Evolutionary conservation across 2,888 invertebrate species (phyloP).

Genomic region (Hirtodrosophila duncani): DNA sequence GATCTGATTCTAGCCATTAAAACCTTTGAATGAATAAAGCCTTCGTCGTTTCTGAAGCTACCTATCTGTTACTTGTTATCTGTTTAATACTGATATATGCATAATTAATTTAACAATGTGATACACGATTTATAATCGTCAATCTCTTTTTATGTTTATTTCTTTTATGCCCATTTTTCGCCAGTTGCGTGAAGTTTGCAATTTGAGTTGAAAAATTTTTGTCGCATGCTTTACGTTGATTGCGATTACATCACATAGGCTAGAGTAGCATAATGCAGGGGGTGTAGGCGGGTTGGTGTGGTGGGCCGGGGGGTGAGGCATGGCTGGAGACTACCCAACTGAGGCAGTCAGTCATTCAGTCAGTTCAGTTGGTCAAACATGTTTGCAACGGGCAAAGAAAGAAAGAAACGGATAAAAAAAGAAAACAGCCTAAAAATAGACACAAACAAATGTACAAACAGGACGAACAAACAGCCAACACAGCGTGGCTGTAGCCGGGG

Average conservation of each 20-base stretch:
- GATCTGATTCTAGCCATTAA: too few relatives aligned
- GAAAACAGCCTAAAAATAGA: constrained; percentile 63
- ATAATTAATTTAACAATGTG: constrained; percentile 59
- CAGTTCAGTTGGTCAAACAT: constrained; percentile 72
- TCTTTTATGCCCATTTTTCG: constrained; percentile 8
- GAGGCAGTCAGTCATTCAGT: constrained; percentile 70
- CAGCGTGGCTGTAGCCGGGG: constrained; percentile 1
- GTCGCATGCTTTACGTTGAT: constrained; percentile 69
- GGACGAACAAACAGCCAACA: constrained; percentile 41
- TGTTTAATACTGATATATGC: constrained; percentile 28
- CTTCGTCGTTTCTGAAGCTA: not conserved
- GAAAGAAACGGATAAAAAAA: not conserved
- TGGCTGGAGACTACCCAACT: constrained; percentile 44
- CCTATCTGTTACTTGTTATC: too few relatives aligned
- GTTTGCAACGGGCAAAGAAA: too few relatives aligned
- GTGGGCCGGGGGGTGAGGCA: constrained; percentile 5
- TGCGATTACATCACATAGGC: constrained; percentile 62
- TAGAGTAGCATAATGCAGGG: constrained; percentile 4
- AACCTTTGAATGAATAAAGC: too few relatives aligned
- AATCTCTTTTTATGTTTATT: constrained; percentile 41
- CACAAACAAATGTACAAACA: constrained; percentile 56
- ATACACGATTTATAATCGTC: constrained; percentile 54
- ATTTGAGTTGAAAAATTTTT: constrained; percentile 65
- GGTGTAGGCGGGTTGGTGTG: constrained; percentile 1
- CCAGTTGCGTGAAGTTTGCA: constrained; percentile 48